phyloP scores from a whole-genome alignment of 2,888 invertebrate genomes.

The Dascillus cervinus region DNA sequence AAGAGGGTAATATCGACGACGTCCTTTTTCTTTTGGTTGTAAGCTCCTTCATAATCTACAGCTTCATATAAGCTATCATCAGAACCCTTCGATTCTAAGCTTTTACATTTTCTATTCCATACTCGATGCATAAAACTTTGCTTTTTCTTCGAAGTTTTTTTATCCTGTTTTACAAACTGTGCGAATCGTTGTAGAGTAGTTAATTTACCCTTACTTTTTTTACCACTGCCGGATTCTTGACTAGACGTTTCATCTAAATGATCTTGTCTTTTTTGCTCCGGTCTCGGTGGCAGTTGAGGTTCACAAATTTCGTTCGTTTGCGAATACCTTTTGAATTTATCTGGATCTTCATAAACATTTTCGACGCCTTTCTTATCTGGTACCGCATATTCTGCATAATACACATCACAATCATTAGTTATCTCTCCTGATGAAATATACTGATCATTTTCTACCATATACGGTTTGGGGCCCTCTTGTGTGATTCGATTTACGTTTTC shows the following conservation, averaged over 20 bases:
- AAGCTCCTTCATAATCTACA: constrained; percentile 17
- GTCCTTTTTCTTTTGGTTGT: constrained; percentile 10
- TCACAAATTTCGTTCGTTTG: constrained; percentile 7
- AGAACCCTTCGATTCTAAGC: constrained; percentile 10
- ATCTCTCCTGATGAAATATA: constrained; percentile 11
- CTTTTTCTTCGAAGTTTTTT: constrained; percentile 19
- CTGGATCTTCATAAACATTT: constrained; percentile 12
- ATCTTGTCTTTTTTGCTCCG: constrained; percentile 14
- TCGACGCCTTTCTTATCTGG: constrained; percentile 9
- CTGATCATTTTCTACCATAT: constrained; percentile 17
- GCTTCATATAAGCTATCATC: constrained; percentile 25
- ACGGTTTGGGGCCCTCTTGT: too few relatives aligned
- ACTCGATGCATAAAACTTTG: constrained; percentile 27
- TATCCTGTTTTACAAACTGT: constrained; percentile 5
- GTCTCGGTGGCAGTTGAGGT: constrained; percentile 12
- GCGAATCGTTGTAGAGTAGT: constrained; percentile 5
- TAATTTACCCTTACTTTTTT: constrained; percentile 4
- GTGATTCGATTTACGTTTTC: too few relatives aligned
- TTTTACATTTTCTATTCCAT: constrained; percentile 23
- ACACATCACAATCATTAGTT: too few relatives aligned
- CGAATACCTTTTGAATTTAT: constrained; percentile 7
- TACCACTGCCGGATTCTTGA: constrained; percentile 6
- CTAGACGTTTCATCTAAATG: constrained; percentile 9
- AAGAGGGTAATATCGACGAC: constrained; percentile 25
- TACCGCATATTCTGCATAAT: constrained; percentile 5